These are phyloP conservation scores for Xenopus borealis DNA, from an alignment of 2,113 vertebrate genomes.

Conservation along the genomic window DNA sequence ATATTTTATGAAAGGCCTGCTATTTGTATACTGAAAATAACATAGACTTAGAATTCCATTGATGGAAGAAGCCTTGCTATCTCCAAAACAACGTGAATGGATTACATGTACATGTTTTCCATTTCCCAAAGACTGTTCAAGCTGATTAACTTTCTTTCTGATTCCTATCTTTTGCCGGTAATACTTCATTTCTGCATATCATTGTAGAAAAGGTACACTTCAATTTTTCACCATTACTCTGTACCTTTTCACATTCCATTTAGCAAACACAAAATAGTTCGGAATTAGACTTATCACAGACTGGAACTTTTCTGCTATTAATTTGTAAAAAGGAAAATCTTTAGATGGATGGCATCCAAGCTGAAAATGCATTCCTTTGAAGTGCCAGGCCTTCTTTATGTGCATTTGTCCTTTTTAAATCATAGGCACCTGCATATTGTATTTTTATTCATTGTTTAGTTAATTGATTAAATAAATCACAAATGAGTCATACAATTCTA, in stretches of 20 bases:
- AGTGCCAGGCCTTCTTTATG: too few relatives aligned
- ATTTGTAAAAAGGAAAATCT: constrained; percentile 70
- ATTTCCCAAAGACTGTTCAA: constrained; percentile 60
- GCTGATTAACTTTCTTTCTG: constrained; percentile 65
- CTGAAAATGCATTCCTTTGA: constrained; percentile 75
- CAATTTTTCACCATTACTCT: constrained; percentile 61
- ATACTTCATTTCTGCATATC: constrained; percentile 69
- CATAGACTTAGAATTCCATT: constrained; percentile 12
- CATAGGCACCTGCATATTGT: not conserved
- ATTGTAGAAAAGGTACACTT: constrained; percentile 70
- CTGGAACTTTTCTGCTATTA: constrained; percentile 72
- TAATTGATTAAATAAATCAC: constrained; percentile 1
- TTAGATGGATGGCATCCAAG: constrained; percentile 71
- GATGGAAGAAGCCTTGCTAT: constrained; percentile 38
- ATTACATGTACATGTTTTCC: constrained; percentile 60
- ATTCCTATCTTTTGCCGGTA: constrained; percentile 67
- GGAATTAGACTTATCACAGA: constrained; percentile 66
- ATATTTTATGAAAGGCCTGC: not conserved
- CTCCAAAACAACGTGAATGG: constrained; percentile 47
- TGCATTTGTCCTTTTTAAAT: constrained; percentile 27
- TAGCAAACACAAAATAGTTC: constrained; percentile 70
- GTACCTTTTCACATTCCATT: constrained; percentile 72
- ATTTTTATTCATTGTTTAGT: not conserved
- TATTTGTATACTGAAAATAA: not conserved
- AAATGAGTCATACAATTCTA: too few relatives aligned